Evolutionary conservation across 2,888 invertebrate species (phyloP).

Genomic region (Tipula unca): DNA sequence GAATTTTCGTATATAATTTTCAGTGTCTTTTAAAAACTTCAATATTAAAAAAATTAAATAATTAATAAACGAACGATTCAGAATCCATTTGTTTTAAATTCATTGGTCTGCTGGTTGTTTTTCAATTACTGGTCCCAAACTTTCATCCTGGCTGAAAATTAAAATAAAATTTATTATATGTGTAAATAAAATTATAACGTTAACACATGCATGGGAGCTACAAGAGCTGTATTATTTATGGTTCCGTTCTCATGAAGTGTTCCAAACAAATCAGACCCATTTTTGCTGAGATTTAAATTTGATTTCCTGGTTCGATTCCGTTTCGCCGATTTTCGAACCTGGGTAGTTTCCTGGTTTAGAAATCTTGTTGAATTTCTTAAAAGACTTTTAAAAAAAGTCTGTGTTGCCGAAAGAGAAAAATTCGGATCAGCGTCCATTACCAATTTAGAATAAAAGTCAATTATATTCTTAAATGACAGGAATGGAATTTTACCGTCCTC

Average conservation of each 20-base stretch:
- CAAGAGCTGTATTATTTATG: not conserved
- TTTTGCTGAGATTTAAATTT: not conserved
- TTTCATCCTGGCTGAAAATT: not conserved
- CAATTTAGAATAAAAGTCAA: not conserved
- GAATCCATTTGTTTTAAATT: not conserved
- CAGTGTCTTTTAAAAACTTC: not conserved
- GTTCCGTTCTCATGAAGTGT: not conserved
- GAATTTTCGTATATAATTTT: not conserved
- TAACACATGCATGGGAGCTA: not conserved
- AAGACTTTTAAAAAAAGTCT: not conserved
- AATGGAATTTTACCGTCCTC: not conserved
- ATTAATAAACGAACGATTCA: not conserved
- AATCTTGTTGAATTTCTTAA: not conserved
- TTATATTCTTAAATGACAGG: not conserved
- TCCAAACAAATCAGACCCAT: not conserved
- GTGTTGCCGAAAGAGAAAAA: not conserved
- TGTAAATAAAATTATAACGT: not conserved
- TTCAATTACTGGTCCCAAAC: not conserved
- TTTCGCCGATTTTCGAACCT: not conserved
- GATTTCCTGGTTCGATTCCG: not conserved
- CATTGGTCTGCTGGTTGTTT: not conserved
- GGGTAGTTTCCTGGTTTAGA: not conserved
- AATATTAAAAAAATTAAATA: not conserved
- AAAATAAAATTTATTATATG: not conserved
- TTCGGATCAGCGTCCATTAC: not conserved